Conservation (phyloP, 2,797 vertebrate genomes). For the Coilia nasus region DNA sequence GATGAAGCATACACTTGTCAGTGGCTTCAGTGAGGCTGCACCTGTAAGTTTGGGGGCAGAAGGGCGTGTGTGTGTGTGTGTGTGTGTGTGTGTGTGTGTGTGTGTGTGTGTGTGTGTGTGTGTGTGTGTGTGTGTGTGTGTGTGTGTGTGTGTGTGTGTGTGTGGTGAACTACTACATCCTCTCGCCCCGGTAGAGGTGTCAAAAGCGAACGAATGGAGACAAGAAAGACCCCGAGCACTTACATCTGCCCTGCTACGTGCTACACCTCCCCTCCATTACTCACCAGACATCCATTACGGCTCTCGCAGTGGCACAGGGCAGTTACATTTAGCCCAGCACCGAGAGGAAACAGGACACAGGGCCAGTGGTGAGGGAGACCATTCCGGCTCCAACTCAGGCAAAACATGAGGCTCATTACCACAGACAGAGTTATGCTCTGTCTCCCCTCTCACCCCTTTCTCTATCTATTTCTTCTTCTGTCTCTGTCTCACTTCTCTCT, state of each 20-base stretch:
- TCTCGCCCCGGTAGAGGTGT: neutral
- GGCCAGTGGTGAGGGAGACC: slow-evolving; percentile 19
- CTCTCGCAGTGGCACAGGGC: slow-evolving; percentile 24
- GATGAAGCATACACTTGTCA: neutral
- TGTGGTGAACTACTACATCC: neutral
- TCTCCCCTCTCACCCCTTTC: neutral
- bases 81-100: no score
- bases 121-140: neutral
- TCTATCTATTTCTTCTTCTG: slow-evolving; percentile 27
- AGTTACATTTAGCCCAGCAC: slow-evolving; percentile 36
- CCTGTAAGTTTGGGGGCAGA: no score
- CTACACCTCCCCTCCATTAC: slow-evolving; percentile 8
- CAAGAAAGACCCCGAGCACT: neutral
- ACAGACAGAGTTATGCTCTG: neutral
- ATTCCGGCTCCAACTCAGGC: slow-evolving; percentile 29
- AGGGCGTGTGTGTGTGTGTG: no score
- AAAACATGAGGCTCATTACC: neutral
- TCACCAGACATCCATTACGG: neutral
- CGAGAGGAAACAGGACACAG: neutral
- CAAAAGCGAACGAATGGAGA: neutral
- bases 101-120: neutral
- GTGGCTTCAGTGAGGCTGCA: neutral
- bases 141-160: neutral
- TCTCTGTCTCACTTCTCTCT: slow-evolving; percentile 10
- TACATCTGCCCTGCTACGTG: neutral